phyloP scores from a whole-genome alignment of 2,113 vertebrate genomes.

The Poecile atricapillus region DNA sequence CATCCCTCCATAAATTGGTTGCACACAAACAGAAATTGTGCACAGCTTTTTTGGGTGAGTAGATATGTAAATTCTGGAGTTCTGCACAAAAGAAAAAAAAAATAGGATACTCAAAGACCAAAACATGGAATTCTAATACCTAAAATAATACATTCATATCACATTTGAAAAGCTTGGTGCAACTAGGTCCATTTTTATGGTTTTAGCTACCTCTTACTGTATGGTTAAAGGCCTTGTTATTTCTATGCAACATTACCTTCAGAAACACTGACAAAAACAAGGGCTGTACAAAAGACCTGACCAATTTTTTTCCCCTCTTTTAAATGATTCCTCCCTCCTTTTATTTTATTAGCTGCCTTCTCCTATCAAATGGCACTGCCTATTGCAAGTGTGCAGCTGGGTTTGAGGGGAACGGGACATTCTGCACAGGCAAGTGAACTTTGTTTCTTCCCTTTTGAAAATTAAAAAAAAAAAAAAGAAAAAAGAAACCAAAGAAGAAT shows the following conservation, averaged over 20 bases:
- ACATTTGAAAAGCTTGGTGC: background rate
- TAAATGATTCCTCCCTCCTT: background rate
- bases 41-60: background rate
- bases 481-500: background rate
- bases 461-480: background rate
- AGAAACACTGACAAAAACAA: background rate
- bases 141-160: background rate
- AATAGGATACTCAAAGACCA: background rate
- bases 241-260: background rate
- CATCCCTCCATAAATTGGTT: background rate
- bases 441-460: background rate
- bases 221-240: background rate
- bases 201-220: background rate
- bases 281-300: background rate
- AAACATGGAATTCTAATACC: background rate
- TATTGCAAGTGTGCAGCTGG: conserved; percentile 86
- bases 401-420: conserved; percentile 86
- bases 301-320: background rate
- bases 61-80: background rate
- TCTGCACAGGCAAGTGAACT: conserved; percentile 79
- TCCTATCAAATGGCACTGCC: conserved; percentile 27
- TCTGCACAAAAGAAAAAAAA: background rate
- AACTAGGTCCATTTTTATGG: background rate
- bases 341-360: conserved; percentile 74
- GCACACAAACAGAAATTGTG: background rate